These are phyloP conservation scores for Syngnathus scovelli DNA, from an alignment of 2,113 vertebrate genomes.

Conservation along the genomic window DNA sequence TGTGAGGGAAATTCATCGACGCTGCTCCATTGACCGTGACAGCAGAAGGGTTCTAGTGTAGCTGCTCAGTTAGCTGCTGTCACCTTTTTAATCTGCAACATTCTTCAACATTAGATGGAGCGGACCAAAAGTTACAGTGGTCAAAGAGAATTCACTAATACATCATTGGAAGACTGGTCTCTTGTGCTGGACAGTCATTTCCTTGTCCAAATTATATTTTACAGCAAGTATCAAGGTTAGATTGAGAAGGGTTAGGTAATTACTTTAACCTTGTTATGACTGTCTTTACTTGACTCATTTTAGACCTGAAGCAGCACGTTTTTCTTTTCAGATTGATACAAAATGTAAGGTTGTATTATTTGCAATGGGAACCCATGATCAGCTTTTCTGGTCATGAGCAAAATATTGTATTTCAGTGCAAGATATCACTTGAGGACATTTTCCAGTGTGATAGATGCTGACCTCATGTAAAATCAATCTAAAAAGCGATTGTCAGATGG, in stretches of 20 bases:
- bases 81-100: constrained; percentile 61
- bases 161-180: neutral
- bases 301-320: no score
- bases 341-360: no score
- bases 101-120: constrained; percentile 62
- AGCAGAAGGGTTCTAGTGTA: constrained; percentile 48
- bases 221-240: no score
- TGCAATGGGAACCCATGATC: neutral
- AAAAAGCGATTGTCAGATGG: constrained; percentile 28
- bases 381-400: neutral
- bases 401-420: neutral
- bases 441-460: constrained; percentile 30
- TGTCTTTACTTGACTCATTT: no score
- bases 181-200: neutral
- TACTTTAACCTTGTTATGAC: no score
- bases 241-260: no score
- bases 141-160: constrained; percentile 28
- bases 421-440: constrained; percentile 14
- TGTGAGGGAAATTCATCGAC: constrained; percentile 52
- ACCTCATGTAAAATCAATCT: constrained; percentile 39
- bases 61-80: constrained; percentile 63
- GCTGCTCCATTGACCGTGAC: constrained; percentile 62
- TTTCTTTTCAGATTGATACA: no score
- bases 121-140: neutral
- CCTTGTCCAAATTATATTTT: neutral